Base-by-base conservation (phyloP, 2,888 invertebrate genomes). In the Drosophila pseudotalamancana region DNA sequence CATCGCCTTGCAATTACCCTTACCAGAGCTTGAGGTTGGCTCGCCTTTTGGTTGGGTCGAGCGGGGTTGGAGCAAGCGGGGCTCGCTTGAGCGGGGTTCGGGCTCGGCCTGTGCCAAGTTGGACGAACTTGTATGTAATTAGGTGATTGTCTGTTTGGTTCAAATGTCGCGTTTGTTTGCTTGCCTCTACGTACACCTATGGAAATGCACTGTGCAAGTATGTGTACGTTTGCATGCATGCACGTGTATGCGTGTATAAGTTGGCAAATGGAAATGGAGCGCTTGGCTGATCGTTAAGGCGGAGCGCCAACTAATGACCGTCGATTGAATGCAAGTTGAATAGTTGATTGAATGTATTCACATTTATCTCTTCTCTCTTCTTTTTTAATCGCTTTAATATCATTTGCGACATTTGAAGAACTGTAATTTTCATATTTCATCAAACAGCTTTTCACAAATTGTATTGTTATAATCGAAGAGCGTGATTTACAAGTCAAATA, bases 1-100 rank as follows among this genome's bases (percentile, higher is more conserved):
- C 77, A 75, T 67, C 87, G 87, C 69, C 81, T 78, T 80, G 87
- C 82, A 83, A 83, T 83, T 86, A 83, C 84, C 82, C 77, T 40
- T 16, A 61, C 59, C 54, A 43, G 16, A 18, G 39, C 37, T 46
- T 34, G 40, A 57, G 43, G 32, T 60, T 54, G n/a, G 45, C 27
- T 39, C 32, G 35, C 16, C 16, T 27, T 42, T 27, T 40, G 4
- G 0, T n/a, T 12, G 31, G 4, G n/a, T 8, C 5, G 23, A 32
- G 27, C 18, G 29, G 19, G 2, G 9, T 9, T 16, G 9, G 23
- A 8, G 3, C 8, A 12, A 8, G 18, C n/a, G 6, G 37, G 11
- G 11, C 9, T 27, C 25, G 19, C 12, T 8, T 8, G 23, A 8
- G 18, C n/a, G 6, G 37, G 11, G 11, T 12, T 27, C 25, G 19